A percentile compares a stretch with the other conserved stretches of the same genome.
phyloP scores from a whole-genome alignment of 2,888 invertebrate species.

The Cyclophora albipunctata region DNA sequence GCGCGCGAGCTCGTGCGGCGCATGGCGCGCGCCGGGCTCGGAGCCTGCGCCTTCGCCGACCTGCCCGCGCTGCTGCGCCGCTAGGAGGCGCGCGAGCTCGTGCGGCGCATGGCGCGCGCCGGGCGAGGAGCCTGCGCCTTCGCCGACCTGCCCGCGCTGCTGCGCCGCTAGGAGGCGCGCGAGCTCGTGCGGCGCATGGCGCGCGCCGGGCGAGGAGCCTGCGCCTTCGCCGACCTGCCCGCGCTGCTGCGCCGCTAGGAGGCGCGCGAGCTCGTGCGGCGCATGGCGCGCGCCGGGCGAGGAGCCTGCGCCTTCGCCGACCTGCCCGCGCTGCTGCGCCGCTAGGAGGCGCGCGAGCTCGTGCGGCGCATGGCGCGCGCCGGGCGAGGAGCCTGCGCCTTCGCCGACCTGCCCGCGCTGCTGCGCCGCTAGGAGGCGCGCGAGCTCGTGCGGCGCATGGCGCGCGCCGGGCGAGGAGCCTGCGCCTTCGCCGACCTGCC shows the following conservation, averaged over 20 bases:
- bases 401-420: conserved; percentile 86
- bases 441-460: conserved; percentile 92
- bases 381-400: conserved; percentile 95
- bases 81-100: conserved; percentile 83
- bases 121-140: conserved; percentile 96
- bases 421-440: conserved; percentile 66
- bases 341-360: conserved; percentile 82
- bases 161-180: conserved; percentile 67
- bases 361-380: conserved; percentile 92
- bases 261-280: conserved; percentile 88
- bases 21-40: conserved; percentile 92
- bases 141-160: conserved; percentile 83
- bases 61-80: conserved; percentile 69
- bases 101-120: conserved; percentile 91
- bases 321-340: conserved; percentile 71
- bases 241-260: not conserved
- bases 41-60: conserved; percentile 96
- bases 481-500: conserved; percentile 96
- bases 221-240: conserved; percentile 96
- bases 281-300: conserved; percentile 92
- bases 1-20: conserved; percentile 90
- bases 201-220: conserved; percentile 90
- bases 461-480: conserved; percentile 90
- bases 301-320: conserved; percentile 97
- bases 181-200: conserved; percentile 94